These are phyloP conservation scores for Leguminivora glycinivorella DNA, from an alignment of 1,140 invertebrate species.

Conservation along the genomic window DNA sequence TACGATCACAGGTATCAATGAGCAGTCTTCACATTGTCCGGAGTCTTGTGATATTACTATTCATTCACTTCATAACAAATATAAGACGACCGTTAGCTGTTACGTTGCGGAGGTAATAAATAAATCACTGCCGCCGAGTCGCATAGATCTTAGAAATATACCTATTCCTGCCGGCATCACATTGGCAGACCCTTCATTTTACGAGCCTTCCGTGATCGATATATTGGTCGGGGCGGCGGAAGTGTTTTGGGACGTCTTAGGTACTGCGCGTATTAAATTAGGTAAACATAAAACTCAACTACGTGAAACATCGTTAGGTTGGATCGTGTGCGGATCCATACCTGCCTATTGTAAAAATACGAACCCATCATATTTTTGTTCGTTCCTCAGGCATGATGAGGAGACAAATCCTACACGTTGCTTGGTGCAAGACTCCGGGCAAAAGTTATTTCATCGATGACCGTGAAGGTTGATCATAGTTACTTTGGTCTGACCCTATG, in stretches of 20 bases:
- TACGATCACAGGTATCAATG: slow-evolving; percentile 17
- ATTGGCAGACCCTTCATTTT: slow-evolving; percentile 54
- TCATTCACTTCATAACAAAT: background rate
- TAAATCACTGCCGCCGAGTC: background rate
- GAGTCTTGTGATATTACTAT: slow-evolving; percentile 15
- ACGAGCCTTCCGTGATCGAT: slow-evolving; percentile 36
- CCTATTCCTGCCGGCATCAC: slow-evolving; percentile 40
- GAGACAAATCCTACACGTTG: slow-evolving; percentile 21
- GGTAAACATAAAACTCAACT: slow-evolving; percentile 38
- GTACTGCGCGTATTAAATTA: slow-evolving; percentile 35
- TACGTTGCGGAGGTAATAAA: slow-evolving; percentile 20
- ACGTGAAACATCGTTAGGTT: slow-evolving; percentile 39
- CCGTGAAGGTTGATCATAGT: slow-evolving; percentile 30
- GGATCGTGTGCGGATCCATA: slow-evolving; percentile 41
- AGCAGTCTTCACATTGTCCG: background rate
- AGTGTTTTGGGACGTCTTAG: slow-evolving; percentile 42
- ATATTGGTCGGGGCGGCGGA: slow-evolving; percentile 43
- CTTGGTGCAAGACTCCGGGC: slow-evolving; percentile 52
- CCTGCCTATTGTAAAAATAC: background rate
- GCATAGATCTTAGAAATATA: slow-evolving; percentile 27
- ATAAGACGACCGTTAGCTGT: background rate
- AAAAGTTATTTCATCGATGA: slow-evolving; percentile 40
- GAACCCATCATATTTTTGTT: background rate
- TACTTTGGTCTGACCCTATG: slow-evolving; percentile 16
- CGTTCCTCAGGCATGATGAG: background rate